phyloP scores from a whole-genome alignment of 2,888 invertebrate genomes.

The Drosophila mayaguana region DNA sequence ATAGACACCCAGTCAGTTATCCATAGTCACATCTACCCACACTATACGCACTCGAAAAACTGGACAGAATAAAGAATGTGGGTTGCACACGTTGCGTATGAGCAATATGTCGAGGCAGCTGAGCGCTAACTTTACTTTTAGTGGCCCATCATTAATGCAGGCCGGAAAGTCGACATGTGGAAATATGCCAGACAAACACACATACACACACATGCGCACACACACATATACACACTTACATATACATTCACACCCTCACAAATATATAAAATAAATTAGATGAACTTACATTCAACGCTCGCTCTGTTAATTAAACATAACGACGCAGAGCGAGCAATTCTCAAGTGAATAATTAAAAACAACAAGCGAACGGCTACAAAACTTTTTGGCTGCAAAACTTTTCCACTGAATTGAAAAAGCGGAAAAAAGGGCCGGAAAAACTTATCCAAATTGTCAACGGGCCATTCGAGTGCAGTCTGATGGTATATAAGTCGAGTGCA shows the following conservation, averaged over 20 bases:
- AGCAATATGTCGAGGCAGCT: slow-evolving; percentile 27
- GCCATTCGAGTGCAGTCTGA: not conserved
- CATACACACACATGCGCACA: not conserved
- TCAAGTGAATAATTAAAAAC: slow-evolving; percentile 63
- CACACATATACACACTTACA: not conserved
- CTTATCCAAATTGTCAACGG: slow-evolving; percentile 24
- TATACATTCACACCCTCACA: too few species aligned
- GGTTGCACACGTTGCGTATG: slow-evolving; percentile 34
- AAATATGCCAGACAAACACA: slow-evolving; percentile 15
- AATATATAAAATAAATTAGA: slow-evolving; percentile 10
- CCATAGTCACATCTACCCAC: not conserved
- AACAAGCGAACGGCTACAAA: slow-evolving; percentile 29
- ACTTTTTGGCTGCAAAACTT: slow-evolving; percentile 40
- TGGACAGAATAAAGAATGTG: not conserved
- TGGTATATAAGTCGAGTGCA: slow-evolving; percentile 49
- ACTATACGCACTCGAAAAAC: not conserved
- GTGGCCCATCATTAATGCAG: slow-evolving; percentile 62
- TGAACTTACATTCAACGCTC: slow-evolving; percentile 9
- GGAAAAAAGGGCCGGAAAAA: slow-evolving; percentile 4
- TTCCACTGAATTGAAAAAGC: slow-evolving; percentile 42
- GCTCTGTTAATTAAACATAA: slow-evolving; percentile 61
- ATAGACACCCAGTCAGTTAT: too few species aligned
- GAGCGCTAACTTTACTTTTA: slow-evolving; percentile 22
- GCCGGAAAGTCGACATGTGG: slow-evolving; percentile 57
- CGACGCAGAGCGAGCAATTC: slow-evolving; percentile 48